Evolutionary conservation across 2,888 invertebrate species (phyloP).

Genomic region (Tenthredo livida): DNA sequence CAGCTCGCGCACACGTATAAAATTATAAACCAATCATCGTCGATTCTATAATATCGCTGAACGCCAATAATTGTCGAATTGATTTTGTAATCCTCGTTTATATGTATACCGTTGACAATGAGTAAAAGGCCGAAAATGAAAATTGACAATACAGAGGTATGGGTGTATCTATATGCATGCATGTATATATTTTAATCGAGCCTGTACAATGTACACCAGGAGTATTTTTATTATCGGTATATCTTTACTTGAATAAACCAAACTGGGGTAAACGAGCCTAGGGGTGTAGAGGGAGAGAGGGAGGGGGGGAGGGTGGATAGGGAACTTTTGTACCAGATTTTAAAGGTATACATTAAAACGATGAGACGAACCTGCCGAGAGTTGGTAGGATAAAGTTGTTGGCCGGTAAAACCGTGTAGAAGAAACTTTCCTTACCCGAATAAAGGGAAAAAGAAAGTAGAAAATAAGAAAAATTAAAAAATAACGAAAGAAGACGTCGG

Average conservation of each 20-base stretch:
- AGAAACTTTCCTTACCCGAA: not conserved
- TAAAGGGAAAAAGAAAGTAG: not conserved
- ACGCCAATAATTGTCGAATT: not conserved
- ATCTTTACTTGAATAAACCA: not conserved
- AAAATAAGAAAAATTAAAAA: no score
- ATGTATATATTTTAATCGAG: not conserved
- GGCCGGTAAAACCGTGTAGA: slow-evolving; percentile 2
- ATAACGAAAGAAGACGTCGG: not conserved
- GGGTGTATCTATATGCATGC: not conserved
- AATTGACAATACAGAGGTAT: not conserved
- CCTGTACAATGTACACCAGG: not conserved
- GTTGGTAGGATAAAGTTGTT: slow-evolving; percentile 14
- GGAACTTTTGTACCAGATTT: slow-evolving; percentile 32
- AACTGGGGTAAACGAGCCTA: not conserved
- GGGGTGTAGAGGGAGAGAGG: not conserved
- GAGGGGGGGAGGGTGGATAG: not conserved
- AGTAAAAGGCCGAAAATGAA: not conserved
- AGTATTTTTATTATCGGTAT: not conserved
- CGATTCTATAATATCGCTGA: slow-evolving; percentile 23
- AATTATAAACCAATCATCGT: slow-evolving; percentile 34
- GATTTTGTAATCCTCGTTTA: not conserved
- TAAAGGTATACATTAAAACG: slow-evolving; percentile 48
- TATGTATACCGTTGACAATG: not conserved
- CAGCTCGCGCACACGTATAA: not conserved
- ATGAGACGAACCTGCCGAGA: slow-evolving; percentile 1